Percentiles rank a stretch among this genome's conserved stretches.
Conservation (phyloP, 1,140 invertebrate species). For the Procambarus clarkii region DNA sequence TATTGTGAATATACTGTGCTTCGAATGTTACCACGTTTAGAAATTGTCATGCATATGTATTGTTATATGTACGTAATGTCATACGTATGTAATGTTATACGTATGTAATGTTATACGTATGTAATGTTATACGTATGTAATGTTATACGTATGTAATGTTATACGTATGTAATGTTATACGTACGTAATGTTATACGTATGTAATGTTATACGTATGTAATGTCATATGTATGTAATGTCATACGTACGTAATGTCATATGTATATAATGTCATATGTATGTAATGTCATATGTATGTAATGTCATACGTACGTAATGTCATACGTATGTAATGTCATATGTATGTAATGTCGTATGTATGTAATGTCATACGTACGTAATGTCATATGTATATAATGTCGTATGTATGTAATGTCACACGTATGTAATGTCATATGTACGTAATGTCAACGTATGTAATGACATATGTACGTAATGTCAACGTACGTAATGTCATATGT, state of each 20-base stretch:
- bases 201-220: too few species aligned
- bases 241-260: neutral
- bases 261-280: too few species aligned
- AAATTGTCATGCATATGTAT: constrained; percentile 21
- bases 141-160: too few species aligned
- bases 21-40: constrained; percentile 5
- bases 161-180: constrained; percentile 6
- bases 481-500: neutral
- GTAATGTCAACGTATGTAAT: neutral
- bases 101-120: neutral
- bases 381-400: neutral
- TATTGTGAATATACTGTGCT: neutral
- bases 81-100: neutral
- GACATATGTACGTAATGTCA: too few species aligned
- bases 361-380: neutral
- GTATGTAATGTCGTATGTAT: neutral
- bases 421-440: constrained; percentile 5
- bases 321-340: neutral
- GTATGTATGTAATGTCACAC: too few species aligned
- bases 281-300: neutral
- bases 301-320: neutral
- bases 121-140: neutral
- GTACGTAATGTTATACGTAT: neutral
- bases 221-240: neutral
- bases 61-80: neutral